Evolutionary conservation across 2,888 invertebrate genomes (phyloP).

Genomic region (Mythimna lalbum): DNA sequence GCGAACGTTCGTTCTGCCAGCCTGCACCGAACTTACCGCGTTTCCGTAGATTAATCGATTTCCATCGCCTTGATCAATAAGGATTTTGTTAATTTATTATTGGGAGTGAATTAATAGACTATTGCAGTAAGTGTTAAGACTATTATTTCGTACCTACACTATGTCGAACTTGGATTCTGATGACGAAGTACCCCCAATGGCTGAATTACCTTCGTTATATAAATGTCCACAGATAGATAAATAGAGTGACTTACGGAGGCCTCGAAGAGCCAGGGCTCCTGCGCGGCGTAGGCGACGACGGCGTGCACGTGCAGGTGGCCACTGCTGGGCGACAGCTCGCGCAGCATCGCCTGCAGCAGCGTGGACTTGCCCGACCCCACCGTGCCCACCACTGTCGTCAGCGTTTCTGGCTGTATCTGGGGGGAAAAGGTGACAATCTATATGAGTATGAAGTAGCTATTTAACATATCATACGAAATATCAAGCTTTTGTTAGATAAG

Average conservation of each 20-base stretch:
- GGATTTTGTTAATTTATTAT: not conserved
- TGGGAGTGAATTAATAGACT: not conserved
- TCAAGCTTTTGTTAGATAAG: too few relatives aligned
- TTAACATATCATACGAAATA: too few relatives aligned
- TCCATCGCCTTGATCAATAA: not conserved
- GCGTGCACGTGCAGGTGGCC: constrained; percentile 91
- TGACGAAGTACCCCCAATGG: constrained; percentile 2
- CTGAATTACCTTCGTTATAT: too few relatives aligned
- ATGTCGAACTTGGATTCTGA: constrained; percentile 1
- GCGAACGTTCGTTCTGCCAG: too few relatives aligned
- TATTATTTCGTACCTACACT: not conserved
- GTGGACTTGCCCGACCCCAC: constrained; percentile 95
- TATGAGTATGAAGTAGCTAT: too few relatives aligned
- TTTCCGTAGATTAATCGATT: too few relatives aligned
- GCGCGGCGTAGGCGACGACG: constrained; percentile 91
- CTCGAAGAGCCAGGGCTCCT: constrained; percentile 93
- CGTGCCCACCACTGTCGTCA: constrained; percentile 93
- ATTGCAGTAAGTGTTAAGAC: not conserved
- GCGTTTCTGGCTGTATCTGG: constrained; percentile 83
- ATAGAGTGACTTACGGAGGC: constrained; percentile 77
- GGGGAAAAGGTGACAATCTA: constrained; percentile 38
- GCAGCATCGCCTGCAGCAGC: constrained; percentile 93
- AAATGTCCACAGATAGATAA: too few relatives aligned
- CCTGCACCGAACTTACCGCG: too few relatives aligned
- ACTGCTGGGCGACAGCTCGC: constrained; percentile 92